Percentiles rank a stretch among this genome's conserved stretches.
These are phyloP conservation scores for Lingula anatina DNA, from an alignment of 2,888 invertebrate species.

Conservation along the genomic window DNA sequence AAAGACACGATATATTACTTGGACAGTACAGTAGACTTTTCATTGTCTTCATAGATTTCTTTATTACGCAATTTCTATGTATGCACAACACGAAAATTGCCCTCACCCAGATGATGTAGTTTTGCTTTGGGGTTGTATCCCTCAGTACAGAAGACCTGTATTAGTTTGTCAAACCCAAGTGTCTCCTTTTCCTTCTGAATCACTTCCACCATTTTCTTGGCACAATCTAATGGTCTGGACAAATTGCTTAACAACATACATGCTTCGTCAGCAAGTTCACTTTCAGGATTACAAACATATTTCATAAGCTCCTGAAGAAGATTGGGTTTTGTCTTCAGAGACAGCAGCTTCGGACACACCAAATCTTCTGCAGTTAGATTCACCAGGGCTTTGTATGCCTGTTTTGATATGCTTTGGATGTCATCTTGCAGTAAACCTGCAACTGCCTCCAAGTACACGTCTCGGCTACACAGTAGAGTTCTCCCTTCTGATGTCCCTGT, in stretches of 20 bases:
- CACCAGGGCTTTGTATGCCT: slow-evolving; percentile 66
- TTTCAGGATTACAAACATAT: slow-evolving; percentile 28
- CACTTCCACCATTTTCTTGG: slow-evolving; percentile 23
- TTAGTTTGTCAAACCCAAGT: slow-evolving; percentile 57
- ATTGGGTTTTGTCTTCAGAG: slow-evolving; percentile 15
- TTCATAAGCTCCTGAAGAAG: slow-evolving; percentile 38
- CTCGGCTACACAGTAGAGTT: slow-evolving; percentile 58
- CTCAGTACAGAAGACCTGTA: slow-evolving; percentile 66
- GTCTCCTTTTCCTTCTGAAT: slow-evolving; percentile 22
- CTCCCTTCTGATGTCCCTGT: slow-evolving; percentile 68
- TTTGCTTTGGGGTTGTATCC: slow-evolving; percentile 64
- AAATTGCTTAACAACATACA: slow-evolving; percentile 77
- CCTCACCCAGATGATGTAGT: slow-evolving; percentile 55
- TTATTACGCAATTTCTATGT: no score
- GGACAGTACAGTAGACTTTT: no score
- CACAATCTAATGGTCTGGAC: slow-evolving; percentile 60
- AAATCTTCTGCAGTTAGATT: slow-evolving; percentile 67
- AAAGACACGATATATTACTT: no score
- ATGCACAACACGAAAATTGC: no score
- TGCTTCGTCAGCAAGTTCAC: slow-evolving; percentile 64
- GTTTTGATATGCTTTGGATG: slow-evolving; percentile 62
- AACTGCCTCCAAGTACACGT: slow-evolving; percentile 60
- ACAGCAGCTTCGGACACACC: slow-evolving; percentile 21
- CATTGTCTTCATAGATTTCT: no score
- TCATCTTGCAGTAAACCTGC: slow-evolving; percentile 58